Conservation (phyloP, 2,797 vertebrate species). For the Rhinophrynus dorsalis region DNA sequence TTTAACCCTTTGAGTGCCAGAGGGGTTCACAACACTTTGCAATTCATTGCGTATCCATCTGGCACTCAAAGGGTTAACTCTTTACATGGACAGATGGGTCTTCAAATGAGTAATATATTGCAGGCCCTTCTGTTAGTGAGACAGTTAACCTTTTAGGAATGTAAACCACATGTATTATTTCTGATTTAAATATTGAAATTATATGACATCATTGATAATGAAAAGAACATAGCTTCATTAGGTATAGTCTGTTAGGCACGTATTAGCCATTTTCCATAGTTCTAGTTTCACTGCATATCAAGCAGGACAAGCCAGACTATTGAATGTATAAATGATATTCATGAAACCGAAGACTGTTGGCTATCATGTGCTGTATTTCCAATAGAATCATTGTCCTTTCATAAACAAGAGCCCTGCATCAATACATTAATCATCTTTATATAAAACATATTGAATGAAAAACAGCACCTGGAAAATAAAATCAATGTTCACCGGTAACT, state of each 20-base stretch:
- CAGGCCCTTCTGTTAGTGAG: too few species aligned
- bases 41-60: too few species aligned
- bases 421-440: conserved; percentile 66
- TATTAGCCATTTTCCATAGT: conserved; percentile 1
- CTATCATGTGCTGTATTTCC: conserved; percentile 64
- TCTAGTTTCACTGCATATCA: conserved; percentile 16
- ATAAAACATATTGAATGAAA: conserved; percentile 67
- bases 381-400: conserved; percentile 67
- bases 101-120: too few species aligned
- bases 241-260: conserved; percentile 6
- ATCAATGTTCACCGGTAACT: conserved; percentile 51
- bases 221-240: neutral
- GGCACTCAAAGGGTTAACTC: too few species aligned
- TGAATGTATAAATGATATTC: conserved; percentile 35
- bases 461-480: conserved; percentile 58
- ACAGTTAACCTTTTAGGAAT: too few species aligned
- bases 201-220: neutral
- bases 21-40: too few species aligned
- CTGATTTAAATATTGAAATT: neutral
- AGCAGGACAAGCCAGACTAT: conserved; percentile 39
- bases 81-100: too few species aligned
- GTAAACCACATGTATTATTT: neutral
- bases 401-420: conserved; percentile 66
- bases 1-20: too few species aligned
- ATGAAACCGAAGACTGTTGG: conserved; percentile 50